Evolutionary conservation across 2,888 invertebrate species (phyloP).

Genomic region (Sphaerophoria rueppellii): DNA sequence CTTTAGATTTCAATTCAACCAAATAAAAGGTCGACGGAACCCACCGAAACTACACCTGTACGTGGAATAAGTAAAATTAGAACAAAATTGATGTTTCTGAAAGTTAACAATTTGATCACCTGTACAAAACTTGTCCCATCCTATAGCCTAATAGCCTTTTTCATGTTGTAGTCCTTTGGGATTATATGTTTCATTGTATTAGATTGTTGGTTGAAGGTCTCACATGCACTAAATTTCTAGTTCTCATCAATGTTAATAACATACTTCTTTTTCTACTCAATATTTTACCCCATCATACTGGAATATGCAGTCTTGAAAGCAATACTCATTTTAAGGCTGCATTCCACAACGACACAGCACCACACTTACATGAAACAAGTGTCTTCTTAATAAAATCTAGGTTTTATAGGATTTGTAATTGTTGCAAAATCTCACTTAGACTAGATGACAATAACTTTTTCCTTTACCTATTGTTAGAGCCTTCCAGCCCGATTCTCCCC

Average conservation of each 20-base stretch:
- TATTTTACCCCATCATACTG: no score
- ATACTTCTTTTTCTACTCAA: neutral
- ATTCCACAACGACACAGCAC: neutral
- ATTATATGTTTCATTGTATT: neutral
- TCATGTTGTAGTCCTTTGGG: constrained; percentile 12
- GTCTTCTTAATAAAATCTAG: no score
- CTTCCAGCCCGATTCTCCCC: no score
- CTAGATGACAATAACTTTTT: no score
- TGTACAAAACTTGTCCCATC: constrained; percentile 38
- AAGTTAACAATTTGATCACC: constrained; percentile 32
- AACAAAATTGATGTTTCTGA: constrained; percentile 14
- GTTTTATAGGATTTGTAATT: no score
- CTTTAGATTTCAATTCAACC: constrained; percentile 86
- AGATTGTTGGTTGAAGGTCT: neutral
- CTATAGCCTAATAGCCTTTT: constrained; percentile 4
- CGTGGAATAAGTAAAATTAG: constrained; percentile 79
- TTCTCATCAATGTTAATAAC: neutral
- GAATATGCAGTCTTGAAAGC: neutral
- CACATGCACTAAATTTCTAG: neutral
- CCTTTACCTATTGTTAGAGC: no score
- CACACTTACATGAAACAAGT: no score
- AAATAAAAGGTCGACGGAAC: constrained; percentile 84
- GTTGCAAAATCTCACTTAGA: no score
- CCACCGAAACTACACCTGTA: constrained; percentile 83
- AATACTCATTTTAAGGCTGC: neutral